Conservation (phyloP, 2,797 vertebrate species). For the Halcyon smyrnensis region DNA sequence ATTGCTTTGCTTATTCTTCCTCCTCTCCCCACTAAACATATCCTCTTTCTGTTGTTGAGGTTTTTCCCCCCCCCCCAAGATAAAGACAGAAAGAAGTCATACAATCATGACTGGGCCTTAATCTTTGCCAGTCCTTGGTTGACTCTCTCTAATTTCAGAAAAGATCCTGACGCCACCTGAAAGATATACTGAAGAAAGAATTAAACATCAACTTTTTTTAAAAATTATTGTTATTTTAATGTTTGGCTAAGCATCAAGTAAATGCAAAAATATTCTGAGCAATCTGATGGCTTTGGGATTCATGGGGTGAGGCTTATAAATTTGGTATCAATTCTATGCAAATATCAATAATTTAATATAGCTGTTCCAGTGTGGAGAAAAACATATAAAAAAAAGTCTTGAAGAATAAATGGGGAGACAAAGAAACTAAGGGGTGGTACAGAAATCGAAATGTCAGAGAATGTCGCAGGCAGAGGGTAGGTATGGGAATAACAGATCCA, state of each 20-base stretch:
- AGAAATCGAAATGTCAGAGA: conserved; percentile 61
- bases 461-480: conserved; percentile 49
- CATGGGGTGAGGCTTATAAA: not conserved
- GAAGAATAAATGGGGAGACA: conserved; percentile 25
- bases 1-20: not conserved
- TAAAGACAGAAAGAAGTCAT: not conserved
- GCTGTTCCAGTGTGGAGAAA: not conserved
- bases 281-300: not conserved
- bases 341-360: not conserved
- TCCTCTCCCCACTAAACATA: not conserved
- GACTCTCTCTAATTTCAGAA: conserved; percentile 17
- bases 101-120: not conserved
- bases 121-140: not conserved
- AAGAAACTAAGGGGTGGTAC: not conserved
- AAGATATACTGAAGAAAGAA: not conserved
- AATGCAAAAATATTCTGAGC: not conserved
- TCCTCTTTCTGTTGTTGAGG: not conserved
- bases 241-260: not conserved
- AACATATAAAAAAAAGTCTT: not conserved
- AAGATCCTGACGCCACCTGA: not conserved
- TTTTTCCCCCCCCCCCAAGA: not conserved
- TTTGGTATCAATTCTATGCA: not conserved
- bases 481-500: conserved; percentile 66
- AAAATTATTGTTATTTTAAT: not conserved
- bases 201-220: not conserved